These are phyloP conservation scores for Drosophila peninsularis DNA, from an alignment of 2,888 invertebrate genomes.

Conservation along the genomic window DNA sequence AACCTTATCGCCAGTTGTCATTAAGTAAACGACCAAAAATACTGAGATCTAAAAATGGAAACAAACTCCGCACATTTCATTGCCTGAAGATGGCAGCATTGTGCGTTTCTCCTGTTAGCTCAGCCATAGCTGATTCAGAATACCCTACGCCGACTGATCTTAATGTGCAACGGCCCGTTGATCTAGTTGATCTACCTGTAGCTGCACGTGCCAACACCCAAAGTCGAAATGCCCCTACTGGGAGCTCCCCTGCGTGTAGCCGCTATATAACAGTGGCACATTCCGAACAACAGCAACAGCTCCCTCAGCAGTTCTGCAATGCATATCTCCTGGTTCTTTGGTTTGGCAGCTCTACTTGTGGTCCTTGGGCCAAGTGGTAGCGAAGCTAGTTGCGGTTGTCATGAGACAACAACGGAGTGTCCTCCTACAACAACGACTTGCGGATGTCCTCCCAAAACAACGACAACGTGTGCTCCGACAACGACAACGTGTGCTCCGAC, in stretches of 20 bases:
- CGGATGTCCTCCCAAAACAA: neutral
- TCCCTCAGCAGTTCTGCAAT: slow-evolving; percentile 15
- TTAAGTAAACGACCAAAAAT: slow-evolving; percentile 30
- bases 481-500: too few species aligned
- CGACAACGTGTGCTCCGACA: neutral
- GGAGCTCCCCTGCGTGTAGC: neutral
- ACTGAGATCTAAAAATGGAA: slow-evolving; percentile 28
- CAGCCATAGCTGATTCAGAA: neutral
- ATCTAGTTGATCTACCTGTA: neutral
- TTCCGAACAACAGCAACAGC: slow-evolving; percentile 4
- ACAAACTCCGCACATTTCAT: slow-evolving; percentile 29
- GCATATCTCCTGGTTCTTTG: slow-evolving; percentile 14
- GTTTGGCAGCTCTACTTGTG: slow-evolving; percentile 4
- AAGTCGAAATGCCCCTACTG: slow-evolving; percentile 8
- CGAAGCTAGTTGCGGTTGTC: neutral
- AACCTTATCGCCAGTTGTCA: slow-evolving; percentile 27
- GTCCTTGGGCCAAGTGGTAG: neutral
- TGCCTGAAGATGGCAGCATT: slow-evolving; percentile 14
- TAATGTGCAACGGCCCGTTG: neutral
- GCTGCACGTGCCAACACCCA: neutral
- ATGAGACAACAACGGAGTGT: neutral
- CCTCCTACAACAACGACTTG: neutral
- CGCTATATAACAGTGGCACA: slow-evolving; percentile 29
- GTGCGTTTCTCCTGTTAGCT: neutral
- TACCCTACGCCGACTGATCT: slow-evolving; percentile 9